These are phyloP conservation scores for Lasiommata megera DNA, from an alignment of 2,888 invertebrate genomes.

Conservation along the genomic window DNA sequence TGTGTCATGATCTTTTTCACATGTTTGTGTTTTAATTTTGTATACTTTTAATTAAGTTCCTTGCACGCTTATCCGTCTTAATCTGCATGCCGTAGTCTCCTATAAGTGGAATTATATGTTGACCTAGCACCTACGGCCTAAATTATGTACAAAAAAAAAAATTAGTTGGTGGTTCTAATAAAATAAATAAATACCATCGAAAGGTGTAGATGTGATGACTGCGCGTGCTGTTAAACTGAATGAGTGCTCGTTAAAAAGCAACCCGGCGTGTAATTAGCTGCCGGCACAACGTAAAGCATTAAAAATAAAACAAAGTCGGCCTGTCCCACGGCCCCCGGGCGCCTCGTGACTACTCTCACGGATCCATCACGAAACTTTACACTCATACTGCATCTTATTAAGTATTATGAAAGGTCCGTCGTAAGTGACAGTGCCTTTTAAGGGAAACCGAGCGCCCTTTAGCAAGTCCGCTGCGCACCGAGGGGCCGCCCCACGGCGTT, in stretches of 20 bases:
- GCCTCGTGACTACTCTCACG: constrained; percentile 71
- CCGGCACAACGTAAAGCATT: constrained; percentile 52
- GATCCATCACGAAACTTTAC: constrained; percentile 74
- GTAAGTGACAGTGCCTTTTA: constrained; percentile 71
- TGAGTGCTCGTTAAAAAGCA: constrained; percentile 70
- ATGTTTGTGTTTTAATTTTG: too few species aligned
- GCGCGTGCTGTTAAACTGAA: constrained; percentile 61
- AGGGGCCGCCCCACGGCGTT: constrained; percentile 33
- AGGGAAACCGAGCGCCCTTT: constrained; percentile 50
- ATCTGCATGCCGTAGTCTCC: too few species aligned
- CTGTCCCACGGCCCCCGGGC: constrained; percentile 62
- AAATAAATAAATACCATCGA: constrained; percentile 23
- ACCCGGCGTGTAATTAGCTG: constrained; percentile 69
- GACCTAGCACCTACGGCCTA: too few species aligned
- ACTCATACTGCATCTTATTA: constrained; percentile 70
- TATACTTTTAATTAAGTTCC: too few species aligned
- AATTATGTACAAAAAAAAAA: neutral
- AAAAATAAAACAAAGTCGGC: constrained; percentile 59
- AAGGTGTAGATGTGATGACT: constrained; percentile 35
- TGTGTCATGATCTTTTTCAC: too few species aligned
- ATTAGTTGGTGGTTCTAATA: too few species aligned
- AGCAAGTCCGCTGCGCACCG: constrained; percentile 31
- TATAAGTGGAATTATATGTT: too few species aligned
- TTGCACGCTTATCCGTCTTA: too few species aligned
- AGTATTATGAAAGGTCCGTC: constrained; percentile 70